These are phyloP conservation scores for Ranitomeya imitator DNA, from an alignment of 2,113 vertebrate genomes.

Conservation along the genomic window DNA sequence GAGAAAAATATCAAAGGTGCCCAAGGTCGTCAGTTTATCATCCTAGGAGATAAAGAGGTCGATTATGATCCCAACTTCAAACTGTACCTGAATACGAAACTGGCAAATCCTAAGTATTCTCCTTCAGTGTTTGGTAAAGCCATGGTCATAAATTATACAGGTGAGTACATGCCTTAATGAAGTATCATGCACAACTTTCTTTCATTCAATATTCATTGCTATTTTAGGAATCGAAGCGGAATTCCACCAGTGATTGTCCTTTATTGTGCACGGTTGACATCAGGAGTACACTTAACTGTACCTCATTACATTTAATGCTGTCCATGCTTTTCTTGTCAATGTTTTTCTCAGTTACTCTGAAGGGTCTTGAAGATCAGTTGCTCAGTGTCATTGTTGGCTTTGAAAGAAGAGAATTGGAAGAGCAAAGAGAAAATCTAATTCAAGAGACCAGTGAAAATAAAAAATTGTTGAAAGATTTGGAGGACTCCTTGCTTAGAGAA, in stretches of 20 bases:
- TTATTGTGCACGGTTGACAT: not conserved
- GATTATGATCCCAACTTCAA: constrained; percentile 92
- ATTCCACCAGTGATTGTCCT: not conserved
- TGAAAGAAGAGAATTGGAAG: constrained; percentile 88
- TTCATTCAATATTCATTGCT: not conserved
- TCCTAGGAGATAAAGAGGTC: constrained; percentile 92
- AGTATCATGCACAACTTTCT: not conserved
- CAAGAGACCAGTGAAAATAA: constrained; percentile 93
- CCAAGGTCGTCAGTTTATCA: constrained; percentile 82
- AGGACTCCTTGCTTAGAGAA: constrained; percentile 88
- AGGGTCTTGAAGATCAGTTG: constrained; percentile 94
- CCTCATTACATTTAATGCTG: not conserved
- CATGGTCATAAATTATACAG: constrained; percentile 96
- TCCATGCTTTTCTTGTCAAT: not conserved
- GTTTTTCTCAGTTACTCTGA: constrained; percentile 81
- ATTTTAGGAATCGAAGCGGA: not conserved
- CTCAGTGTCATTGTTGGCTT: constrained; percentile 89
- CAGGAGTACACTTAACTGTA: not conserved
- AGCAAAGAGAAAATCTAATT: constrained; percentile 87
- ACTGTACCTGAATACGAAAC: constrained; percentile 92
- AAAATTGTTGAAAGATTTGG: constrained; percentile 88
- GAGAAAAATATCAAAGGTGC: constrained; percentile 85
- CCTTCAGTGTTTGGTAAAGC: constrained; percentile 94
- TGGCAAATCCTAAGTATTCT: constrained; percentile 88
- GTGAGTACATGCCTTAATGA: constrained; percentile 68